Conservation (phyloP, 2,113 vertebrate species). For the Coreoperca whiteheadi region DNA sequence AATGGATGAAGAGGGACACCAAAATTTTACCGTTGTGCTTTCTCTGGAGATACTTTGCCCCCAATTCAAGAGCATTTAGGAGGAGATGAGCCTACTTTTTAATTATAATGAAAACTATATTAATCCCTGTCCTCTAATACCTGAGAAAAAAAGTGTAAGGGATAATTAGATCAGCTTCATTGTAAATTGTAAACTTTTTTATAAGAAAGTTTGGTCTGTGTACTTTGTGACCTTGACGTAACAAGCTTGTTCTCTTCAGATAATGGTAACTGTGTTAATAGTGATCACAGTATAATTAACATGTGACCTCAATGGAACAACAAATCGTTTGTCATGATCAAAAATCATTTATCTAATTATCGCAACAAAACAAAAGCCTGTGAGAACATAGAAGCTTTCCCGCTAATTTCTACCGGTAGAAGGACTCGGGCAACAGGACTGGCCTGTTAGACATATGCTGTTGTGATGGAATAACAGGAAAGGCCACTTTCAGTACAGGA, state of each 20-base stretch:
- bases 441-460: slow-evolving; percentile 14
- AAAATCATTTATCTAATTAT: not conserved
- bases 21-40: slow-evolving; percentile 21
- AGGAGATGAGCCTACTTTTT: slow-evolving; percentile 46
- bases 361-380: not conserved
- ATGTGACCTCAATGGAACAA: not conserved
- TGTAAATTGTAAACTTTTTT: slow-evolving; percentile 28
- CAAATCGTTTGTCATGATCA: not conserved
- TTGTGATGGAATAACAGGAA: slow-evolving; percentile 73
- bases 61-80: slow-evolving; percentile 31
- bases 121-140: slow-evolving; percentile 53
- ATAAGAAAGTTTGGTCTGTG: slow-evolving; percentile 6
- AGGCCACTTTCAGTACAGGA: slow-evolving; percentile 59
- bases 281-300: not conserved
- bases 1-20: slow-evolving; percentile 23
- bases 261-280: not conserved
- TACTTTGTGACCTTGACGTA: slow-evolving; percentile 43
- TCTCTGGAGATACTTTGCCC: slow-evolving; percentile 58
- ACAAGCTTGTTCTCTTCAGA: not conserved
- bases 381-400: not conserved
- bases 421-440: not conserved
- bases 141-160: slow-evolving; percentile 18
- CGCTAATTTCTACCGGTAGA: not conserved
- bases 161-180: slow-evolving; percentile 53
- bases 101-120: slow-evolving; percentile 60